Percentiles rank a stretch among this genome's conserved stretches.
phyloP scores from a whole-genome alignment of 2,113 vertebrate species.

The Rallus limicola region DNA sequence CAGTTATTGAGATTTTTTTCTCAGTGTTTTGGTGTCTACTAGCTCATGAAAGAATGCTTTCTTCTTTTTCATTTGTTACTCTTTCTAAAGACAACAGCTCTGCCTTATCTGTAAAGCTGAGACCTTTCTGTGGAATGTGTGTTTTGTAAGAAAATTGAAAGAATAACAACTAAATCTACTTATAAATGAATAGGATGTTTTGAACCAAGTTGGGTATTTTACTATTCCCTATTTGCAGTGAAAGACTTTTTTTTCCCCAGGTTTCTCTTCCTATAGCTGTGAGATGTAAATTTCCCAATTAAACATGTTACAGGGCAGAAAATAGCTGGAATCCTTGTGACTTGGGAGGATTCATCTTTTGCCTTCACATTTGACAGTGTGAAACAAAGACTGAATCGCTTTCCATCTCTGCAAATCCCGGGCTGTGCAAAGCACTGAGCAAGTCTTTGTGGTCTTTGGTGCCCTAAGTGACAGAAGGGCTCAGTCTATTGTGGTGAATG shows the following conservation, averaged over 20 bases:
- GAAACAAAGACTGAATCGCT: slow-evolving; percentile 27
- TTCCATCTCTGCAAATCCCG: neutral
- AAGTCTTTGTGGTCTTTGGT: neutral
- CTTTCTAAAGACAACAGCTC: neutral
- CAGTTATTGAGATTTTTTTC: neutral
- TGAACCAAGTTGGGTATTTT: neutral
- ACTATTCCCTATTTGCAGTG: neutral
- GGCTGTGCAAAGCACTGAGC: accelerated
- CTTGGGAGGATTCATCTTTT: neutral
- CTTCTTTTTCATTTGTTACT: neutral
- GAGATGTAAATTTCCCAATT: neutral
- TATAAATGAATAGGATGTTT: neutral
- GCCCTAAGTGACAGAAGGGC: slow-evolving; percentile 19
- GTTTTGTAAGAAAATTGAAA: neutral
- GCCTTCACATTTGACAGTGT: neutral
- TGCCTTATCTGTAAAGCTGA: neutral
- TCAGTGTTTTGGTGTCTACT: neutral
- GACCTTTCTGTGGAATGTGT: neutral
- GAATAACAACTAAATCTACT: neutral
- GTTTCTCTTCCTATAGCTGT: neutral
- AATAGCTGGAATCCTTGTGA: neutral
- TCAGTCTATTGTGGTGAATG: neutral
- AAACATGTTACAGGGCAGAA: neutral
- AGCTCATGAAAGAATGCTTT: slow-evolving; percentile 25
- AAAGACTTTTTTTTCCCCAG: neutral